Evolutionary conservation across 2,888 invertebrate genomes (phyloP).

Genomic region (Euproctis similis): DNA sequence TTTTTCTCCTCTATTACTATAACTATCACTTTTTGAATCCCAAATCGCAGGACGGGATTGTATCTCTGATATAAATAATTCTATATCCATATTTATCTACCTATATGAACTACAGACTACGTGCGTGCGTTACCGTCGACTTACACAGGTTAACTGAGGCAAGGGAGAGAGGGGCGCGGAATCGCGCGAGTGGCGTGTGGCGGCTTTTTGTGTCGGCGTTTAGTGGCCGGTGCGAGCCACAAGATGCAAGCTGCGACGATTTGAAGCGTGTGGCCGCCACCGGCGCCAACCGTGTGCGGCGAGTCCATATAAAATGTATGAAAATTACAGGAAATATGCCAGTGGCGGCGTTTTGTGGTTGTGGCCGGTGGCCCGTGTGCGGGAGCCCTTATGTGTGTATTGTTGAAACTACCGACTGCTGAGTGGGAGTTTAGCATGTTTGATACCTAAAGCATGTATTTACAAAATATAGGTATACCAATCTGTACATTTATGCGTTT

Average conservation of each 20-base stretch:
- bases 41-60: slow-evolving; percentile 22
- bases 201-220: slow-evolving; percentile 3
- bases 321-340: slow-evolving; percentile 1
- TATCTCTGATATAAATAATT: slow-evolving; percentile 21
- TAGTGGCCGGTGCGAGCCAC: slow-evolving; percentile 14
- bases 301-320: neutral
- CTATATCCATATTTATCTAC: slow-evolving; percentile 12
- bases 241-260: slow-evolving; percentile 8
- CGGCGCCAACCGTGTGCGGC: slow-evolving; percentile 16
- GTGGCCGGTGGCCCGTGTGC: slow-evolving; percentile 1
- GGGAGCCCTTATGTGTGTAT: neutral
- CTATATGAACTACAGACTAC: slow-evolving; percentile 8
- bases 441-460: no score
- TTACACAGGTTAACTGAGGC: slow-evolving; percentile 11
- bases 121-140: slow-evolving; percentile 18
- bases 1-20: slow-evolving; percentile 6
- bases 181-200: slow-evolving; percentile 4
- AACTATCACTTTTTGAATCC: slow-evolving; percentile 11
- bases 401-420: no score
- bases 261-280: slow-evolving; percentile 17
- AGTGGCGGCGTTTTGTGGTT: slow-evolving; percentile 1
- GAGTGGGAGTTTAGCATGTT: no score
- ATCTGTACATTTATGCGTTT: no score
- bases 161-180: slow-evolving; percentile 11
- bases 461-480: no score